Base-by-base conservation (phyloP, 2,888 invertebrate species). In the Nomada fabriciana region DNA sequence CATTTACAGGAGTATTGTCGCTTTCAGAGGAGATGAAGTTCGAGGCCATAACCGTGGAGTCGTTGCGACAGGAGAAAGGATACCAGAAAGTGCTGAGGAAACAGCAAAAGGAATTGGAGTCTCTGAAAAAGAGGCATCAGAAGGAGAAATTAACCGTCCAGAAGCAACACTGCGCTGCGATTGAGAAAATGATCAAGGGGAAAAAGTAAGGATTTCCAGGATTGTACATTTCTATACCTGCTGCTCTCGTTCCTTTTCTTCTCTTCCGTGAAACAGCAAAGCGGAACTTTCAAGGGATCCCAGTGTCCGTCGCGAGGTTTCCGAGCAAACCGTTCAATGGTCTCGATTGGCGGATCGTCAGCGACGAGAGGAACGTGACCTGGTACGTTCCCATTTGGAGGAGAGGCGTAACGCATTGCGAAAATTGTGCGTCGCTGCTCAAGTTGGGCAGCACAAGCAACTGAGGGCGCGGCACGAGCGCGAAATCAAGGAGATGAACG, bases 401-500 rank as follows among this genome's bases (percentile, higher is more conserved):
- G 98, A 99, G 94, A 96, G 98, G 94, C 95, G 97, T 83, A 95
- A 87, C 7, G 91, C 90, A 89, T 94, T 97, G 59, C 95, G 95
- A 91, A 96, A 96, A 91, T 96, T 98, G 89, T 98, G 98, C 96
- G 96, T 97, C 90, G 94, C 96, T 42, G 96, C 98, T 25, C 99
- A 99, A 94, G 95, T 95, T 70, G 95, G 95, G 15, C 98, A 98
- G 94, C 96, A 98, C 94, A 98, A 98, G 93, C 98, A 98, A 93
- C 94, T 99, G 3, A 98, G 98, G 91, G 97, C 96, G 9, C 97
- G 98, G 91, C 98, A 98, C 92, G 98, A 98, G 90, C 96, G 96
- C 86, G 99, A 99, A 92, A 96, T 98, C 91, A 99, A 99, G 94
- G 99, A 99, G 85, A 96, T 99, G 96, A 99, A 98, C 93, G 96